Evolutionary conservation across 92 coral and sea anemone species (phyloP).

Genomic region (Hydrozoanthus gracilis): DNA sequence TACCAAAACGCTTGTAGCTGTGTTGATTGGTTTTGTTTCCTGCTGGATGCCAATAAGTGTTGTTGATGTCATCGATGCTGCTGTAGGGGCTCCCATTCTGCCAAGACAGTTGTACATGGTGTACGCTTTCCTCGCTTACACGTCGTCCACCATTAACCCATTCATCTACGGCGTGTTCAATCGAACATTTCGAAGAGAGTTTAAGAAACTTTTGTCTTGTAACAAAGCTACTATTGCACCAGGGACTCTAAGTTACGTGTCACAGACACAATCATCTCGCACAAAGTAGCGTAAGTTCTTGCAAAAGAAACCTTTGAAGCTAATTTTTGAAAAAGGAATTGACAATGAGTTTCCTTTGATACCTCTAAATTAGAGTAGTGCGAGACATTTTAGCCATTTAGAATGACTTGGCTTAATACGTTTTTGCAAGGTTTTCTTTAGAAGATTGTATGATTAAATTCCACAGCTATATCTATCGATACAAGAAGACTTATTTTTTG

Average conservation of each 20-base stretch:
- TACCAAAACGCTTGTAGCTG: constrained; percentile 73
- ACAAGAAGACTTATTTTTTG: no score
- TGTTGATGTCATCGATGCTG: constrained; percentile 60
- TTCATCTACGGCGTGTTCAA: constrained; percentile 74
- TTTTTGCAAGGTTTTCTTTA: no score
- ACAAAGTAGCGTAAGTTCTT: not conserved
- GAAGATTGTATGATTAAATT: no score
- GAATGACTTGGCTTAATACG: no score
- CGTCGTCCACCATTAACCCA: constrained; percentile 65
- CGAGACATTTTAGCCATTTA: no score
- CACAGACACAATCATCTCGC: not conserved
- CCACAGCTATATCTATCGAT: no score
- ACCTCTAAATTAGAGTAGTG: no score
- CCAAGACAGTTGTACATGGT: constrained; percentile 64
- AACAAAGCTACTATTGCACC: not conserved
- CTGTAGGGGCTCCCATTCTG: constrained; percentile 50
- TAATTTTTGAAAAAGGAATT: no score
- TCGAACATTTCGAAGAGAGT: constrained; percentile 65
- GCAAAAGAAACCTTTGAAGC: no score
- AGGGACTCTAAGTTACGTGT: not conserved
- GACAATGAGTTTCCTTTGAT: no score
- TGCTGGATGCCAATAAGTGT: constrained; percentile 74
- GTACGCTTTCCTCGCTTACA: constrained; percentile 60
- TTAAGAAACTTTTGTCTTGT: constrained; percentile 45
- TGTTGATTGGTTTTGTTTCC: constrained; percentile 66